Percentiles rank a stretch among this genome's conserved stretches.
Evolutionary conservation across 2,113 vertebrate genomes (phyloP).

Genomic region (Sitta europaea): DNA sequence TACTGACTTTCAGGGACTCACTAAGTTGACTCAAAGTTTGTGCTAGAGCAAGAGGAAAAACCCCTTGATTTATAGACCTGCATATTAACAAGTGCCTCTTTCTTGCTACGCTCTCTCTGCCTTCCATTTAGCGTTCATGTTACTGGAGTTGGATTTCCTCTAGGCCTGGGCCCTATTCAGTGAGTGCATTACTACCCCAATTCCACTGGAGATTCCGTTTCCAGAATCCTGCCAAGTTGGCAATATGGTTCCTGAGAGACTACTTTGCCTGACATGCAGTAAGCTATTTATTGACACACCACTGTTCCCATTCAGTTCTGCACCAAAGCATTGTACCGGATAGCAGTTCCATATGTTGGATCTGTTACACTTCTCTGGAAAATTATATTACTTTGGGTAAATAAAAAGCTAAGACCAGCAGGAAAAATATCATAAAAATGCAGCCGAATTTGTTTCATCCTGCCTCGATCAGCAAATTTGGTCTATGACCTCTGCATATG

Average conservation of each 20-base stretch:
- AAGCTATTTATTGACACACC: constrained; percentile 50
- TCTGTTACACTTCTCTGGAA: constrained; percentile 59
- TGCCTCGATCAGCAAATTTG: constrained; percentile 70
- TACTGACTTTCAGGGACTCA: not conserved
- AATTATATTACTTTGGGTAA: constrained; percentile 62
- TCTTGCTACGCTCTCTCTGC: not conserved
- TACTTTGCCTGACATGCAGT: constrained; percentile 3
- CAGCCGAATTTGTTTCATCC: constrained; percentile 62
- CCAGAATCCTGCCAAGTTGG: constrained; percentile 28
- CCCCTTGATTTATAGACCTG: not conserved
- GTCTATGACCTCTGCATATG: constrained; percentile 61
- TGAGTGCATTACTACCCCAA: not conserved
- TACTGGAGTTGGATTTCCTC: constrained; percentile 31
- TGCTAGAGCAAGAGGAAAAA: not conserved
- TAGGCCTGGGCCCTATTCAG: not conserved
- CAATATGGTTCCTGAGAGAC: constrained; percentile 4
- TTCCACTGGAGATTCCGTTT: not conserved
- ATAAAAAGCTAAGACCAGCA: constrained; percentile 62
- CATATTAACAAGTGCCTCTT: not conserved
- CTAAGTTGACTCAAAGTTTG: not conserved
- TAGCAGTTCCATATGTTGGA: constrained; percentile 54
- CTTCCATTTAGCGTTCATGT: not conserved
- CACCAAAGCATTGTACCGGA: constrained; percentile 55
- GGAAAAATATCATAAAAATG: constrained; percentile 67
- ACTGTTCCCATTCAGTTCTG: constrained; percentile 24